Evolutionary conservation across 2,888 invertebrate species (phyloP).

Genomic region (Polia nebulosa): DNA sequence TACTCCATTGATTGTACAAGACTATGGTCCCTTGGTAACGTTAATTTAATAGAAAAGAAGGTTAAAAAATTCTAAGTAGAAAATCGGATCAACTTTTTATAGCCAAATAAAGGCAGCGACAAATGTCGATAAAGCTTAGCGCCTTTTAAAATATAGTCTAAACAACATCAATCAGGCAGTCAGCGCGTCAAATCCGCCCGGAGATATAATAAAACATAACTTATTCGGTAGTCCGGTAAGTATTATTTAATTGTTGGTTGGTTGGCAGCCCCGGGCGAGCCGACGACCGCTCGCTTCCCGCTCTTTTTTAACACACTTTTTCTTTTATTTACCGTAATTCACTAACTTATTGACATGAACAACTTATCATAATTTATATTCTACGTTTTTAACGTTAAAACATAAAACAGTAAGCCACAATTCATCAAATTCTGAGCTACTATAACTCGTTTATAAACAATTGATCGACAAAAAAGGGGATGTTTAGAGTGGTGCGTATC

Average conservation of each 20-base stretch:
- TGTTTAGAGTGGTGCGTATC: slow-evolving; percentile 87
- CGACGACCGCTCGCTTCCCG: slow-evolving; percentile 73
- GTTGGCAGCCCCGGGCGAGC: slow-evolving; percentile 80
- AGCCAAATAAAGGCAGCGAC: slow-evolving; percentile 63
- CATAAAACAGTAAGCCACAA: slow-evolving; percentile 79
- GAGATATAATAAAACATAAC: slow-evolving; percentile 85
- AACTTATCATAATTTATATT: slow-evolving; percentile 53
- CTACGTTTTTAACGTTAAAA: slow-evolving; percentile 48
- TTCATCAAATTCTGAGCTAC: slow-evolving; percentile 81
- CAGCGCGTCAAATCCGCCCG: slow-evolving; percentile 86
- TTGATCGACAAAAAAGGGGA: slow-evolving; percentile 85
- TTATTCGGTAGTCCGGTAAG: slow-evolving; percentile 89
- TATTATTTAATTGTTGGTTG: slow-evolving; percentile 89
- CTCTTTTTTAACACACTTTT: slow-evolving; percentile 65
- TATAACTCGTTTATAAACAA: slow-evolving; percentile 87
- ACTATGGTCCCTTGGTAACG: not conserved
- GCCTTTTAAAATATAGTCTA: slow-evolving; percentile 73
- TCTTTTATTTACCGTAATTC: slow-evolving; percentile 73
- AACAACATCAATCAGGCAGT: slow-evolving; percentile 84
- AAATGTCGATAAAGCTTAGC: slow-evolving; percentile 71
- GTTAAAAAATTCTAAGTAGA: not conserved
- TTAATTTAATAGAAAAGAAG: slow-evolving; percentile 8
- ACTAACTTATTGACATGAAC: slow-evolving; percentile 67
- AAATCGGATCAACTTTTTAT: slow-evolving; percentile 19
- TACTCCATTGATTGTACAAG: slow-evolving; percentile 41